Evolutionary conservation across 2,888 invertebrate species (phyloP).

Genomic region (Phymatocera aterrima): DNA sequence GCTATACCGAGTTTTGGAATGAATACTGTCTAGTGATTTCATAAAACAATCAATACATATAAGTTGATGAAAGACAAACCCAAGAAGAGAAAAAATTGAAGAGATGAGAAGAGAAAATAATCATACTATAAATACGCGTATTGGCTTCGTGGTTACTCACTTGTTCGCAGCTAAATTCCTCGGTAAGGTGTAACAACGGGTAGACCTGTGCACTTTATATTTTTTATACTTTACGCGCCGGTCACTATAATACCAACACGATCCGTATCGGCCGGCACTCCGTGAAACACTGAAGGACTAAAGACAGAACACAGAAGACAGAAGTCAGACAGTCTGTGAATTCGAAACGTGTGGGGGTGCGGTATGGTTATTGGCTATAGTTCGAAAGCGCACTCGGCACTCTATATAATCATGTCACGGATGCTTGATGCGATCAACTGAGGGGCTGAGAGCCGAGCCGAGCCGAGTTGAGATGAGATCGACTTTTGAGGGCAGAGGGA

Average conservation of each 20-base stretch:
- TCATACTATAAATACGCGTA: too few relatives aligned
- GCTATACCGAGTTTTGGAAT: too few relatives aligned
- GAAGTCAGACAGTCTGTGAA: constrained; percentile 9
- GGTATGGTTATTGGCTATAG: not conserved
- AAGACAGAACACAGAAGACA: not conserved
- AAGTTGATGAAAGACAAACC: too few relatives aligned
- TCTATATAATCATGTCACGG: constrained; percentile 41
- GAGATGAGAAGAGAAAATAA: too few relatives aligned
- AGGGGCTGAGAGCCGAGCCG: constrained; percentile 20
- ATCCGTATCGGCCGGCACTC: constrained; percentile 41
- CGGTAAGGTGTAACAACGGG: not conserved
- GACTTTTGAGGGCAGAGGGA: constrained; percentile 26
- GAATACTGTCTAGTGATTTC: too few relatives aligned
- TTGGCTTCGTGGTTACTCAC: not conserved
- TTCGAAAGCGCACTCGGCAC: constrained; percentile 39
- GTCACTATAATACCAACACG: constrained; percentile 33
- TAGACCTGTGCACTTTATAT: not conserved
- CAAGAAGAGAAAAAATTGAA: too few relatives aligned
- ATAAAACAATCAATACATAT: too few relatives aligned
- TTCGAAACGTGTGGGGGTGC: constrained; percentile 20
- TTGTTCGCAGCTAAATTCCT: constrained; percentile 38
- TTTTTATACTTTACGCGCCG: constrained; percentile 6
- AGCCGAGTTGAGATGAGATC: not conserved
- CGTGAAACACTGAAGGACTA: constrained; percentile 38
- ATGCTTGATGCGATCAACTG: constrained; percentile 40